Base-by-base conservation (phyloP, 2,797 vertebrate species). In the Tiaroga cobitis region DNA sequence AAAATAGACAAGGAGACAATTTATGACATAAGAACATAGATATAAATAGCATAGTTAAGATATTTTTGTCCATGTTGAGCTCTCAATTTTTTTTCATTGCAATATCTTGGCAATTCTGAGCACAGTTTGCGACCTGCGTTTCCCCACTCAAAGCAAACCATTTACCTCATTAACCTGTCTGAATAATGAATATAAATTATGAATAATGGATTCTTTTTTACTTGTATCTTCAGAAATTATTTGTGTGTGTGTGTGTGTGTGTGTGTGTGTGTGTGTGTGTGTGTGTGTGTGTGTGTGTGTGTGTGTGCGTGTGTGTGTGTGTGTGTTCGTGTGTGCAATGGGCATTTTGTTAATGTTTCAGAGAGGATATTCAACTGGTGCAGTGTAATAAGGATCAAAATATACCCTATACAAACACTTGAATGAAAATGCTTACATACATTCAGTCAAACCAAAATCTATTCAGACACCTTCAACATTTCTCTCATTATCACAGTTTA, bases 131-230 rank as follows among this genome's bases (percentile, higher is more conserved):
- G 13, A 59, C 75, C 67, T 39, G 19, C 2, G 3, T 26, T 72
- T 37, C 39, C 72, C 41, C 43, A 85, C 61, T 87, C 82, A 49
- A 49, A 79, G 81, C 61, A 37, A 68, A 84, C 63, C 80, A 87
- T 89, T 91, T 87, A 79, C 86, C 88, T 91, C 84, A 93, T 92
- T 91, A 91, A 92, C 91, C 83, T 90, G 88, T 86, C 91, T 93
- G 90, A 93, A 94, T 92, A 91, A 92, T 89, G 89, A 76, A 93
- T 90, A 78, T 84, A 75, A 80, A 84, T 81, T 61, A 87, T 92
- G 90, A 92, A 92, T 92, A 88, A 91, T 92, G 89, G 88, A 76
- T 69, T 90, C 5, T 67, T 90, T 0, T 49, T 65, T 77, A 85
- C 85, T 89, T 82, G 68, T 89, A 82, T 63, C 87, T 67, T 85